These are phyloP conservation scores for Eulemur albifrons DNA, from an alignment of 2,797 vertebrate genomes.

Conservation along the genomic window DNA sequence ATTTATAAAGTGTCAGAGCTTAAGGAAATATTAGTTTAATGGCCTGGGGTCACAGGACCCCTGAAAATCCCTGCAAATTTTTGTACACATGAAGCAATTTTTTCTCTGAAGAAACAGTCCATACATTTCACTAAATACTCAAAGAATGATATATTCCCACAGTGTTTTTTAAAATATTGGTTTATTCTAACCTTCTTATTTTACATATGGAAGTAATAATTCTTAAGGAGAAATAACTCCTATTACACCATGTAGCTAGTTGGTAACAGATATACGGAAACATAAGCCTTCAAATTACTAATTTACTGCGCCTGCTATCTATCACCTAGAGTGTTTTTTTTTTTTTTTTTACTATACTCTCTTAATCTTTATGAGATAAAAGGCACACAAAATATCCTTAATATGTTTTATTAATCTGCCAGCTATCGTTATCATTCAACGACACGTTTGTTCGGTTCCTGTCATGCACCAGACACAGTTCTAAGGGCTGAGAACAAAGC, in stretches of 20 bases:
- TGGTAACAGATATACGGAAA: background rate
- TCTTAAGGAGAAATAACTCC: background rate
- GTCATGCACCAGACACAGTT: background rate
- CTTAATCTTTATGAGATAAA: background rate
- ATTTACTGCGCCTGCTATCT: too few relatives aligned
- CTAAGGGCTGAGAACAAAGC: too few relatives aligned
- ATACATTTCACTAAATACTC: background rate
- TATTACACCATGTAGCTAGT: too few relatives aligned
- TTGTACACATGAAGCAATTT: background rate
- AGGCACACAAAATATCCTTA: background rate
- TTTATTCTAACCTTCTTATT: background rate
- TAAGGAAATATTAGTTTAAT: background rate
- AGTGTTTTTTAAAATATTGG: background rate
- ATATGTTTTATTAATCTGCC: background rate
- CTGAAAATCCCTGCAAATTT: background rate
- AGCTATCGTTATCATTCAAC: background rate
- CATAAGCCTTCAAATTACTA: background rate
- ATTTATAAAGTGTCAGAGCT: background rate
- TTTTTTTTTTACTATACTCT: background rate
- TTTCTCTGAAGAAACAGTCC: background rate
- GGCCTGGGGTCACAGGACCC: background rate
- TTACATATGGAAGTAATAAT: background rate
- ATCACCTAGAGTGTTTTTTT: background rate
- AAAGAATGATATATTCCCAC: background rate
- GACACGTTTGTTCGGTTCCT: background rate